Percentiles rank a stretch among this genome's conserved stretches.
These are phyloP conservation scores for Clamator glandarius DNA, from an alignment of 2,797 vertebrate species.

Conservation along the genomic window DNA sequence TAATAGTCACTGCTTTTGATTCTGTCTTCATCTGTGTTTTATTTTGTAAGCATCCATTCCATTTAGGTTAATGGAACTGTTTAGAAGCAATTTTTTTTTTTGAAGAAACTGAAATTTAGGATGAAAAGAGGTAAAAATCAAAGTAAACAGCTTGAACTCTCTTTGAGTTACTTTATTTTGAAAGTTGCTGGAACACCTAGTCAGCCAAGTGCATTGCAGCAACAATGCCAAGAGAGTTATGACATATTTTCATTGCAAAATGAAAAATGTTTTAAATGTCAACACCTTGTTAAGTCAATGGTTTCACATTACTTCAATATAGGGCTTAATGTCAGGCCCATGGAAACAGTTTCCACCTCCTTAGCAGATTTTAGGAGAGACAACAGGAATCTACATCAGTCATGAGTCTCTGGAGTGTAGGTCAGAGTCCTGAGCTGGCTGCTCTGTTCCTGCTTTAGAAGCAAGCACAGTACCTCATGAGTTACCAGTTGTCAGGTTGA, in stretches of 20 bases:
- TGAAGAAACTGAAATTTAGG: background rate
- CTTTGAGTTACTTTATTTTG: background rate
- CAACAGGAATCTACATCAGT: background rate
- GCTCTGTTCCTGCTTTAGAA: accelerated
- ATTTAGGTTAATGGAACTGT: background rate
- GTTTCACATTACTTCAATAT: background rate
- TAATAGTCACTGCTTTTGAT: background rate
- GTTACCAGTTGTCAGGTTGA: background rate
- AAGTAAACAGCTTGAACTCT: background rate
- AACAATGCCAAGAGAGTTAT: background rate
- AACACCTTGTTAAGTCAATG: background rate
- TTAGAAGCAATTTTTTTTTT: background rate
- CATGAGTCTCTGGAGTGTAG: background rate
- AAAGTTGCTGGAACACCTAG: background rate
- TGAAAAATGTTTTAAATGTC: background rate
- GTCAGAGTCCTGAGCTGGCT: background rate
- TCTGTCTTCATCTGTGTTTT: background rate
- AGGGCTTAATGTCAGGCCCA: background rate
- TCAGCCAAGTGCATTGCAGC: background rate
- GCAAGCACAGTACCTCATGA: background rate
- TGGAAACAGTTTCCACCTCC: background rate
- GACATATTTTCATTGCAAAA: background rate
- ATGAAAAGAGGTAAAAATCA: background rate
- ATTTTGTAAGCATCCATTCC: background rate
- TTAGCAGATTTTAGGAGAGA: background rate